Evolutionary conservation across 2,113 vertebrate species (phyloP), one percentile per base, ranked within the genome.

Genomic region (Cnemophilus loriae): DNA sequence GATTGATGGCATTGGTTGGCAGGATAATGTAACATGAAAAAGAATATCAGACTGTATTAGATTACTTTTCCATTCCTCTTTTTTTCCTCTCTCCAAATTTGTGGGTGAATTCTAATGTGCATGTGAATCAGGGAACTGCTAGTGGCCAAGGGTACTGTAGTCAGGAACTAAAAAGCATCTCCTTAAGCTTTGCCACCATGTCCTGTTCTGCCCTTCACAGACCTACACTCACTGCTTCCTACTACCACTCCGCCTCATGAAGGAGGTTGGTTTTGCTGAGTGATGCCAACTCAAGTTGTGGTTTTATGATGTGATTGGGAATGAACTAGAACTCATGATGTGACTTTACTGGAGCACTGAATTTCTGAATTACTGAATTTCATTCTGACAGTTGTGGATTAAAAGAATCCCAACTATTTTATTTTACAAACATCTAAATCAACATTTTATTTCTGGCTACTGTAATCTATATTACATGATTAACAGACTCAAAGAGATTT

Each of bases 1-100:
- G 86, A 95, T 95, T 65, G 71, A 95, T 96, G 57, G 60, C 88
- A 59, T 82, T 56, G 61, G 33, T 74, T 91, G 88, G 92, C 84
- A 92, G 89, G 81, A 90, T 89, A 90, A 75, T 84, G 46, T 92
- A 93, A 91, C 78, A 77, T 41, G 64, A 80, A 75, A 83, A 76
- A 82, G 85, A 93, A 93, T 56, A 41, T 68, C 5, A 28, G 65
- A 64, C 57, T 65, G n/a, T 55, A 41, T 95, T 87, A 64, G 21
- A n/a, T 93, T 69, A 42, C 77, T 95, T 90, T 82, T 77, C 42
- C 63, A 65, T 75, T 86, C n/a, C 7, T 22, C 59, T 64, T 53
- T 16, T 13, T 19, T 53, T 35, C 21, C 18, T n/a, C 52, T 90
- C 83, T 53, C 57, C 63, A 90, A 76, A 91, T 55, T 84, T 59